Evolutionary conservation across 2,113 vertebrate species (phyloP), one percentile per base, ranked within the genome.

Genomic region (Malurus cyaneus): DNA sequence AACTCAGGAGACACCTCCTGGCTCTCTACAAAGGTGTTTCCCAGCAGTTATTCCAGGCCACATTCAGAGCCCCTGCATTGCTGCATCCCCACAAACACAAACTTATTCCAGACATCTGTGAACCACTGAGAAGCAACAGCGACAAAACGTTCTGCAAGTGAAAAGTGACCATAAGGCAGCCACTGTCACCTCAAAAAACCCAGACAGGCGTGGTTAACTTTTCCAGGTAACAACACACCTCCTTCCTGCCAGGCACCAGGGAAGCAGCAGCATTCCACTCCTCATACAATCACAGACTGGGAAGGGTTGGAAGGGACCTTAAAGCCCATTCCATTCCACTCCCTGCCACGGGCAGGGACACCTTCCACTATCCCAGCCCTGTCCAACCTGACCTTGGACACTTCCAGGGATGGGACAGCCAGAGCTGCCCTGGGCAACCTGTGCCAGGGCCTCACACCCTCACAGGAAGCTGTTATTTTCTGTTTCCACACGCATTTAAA

Each of bases 1-100:
- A 25, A 1, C 11, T 29, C 53, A 6, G 36, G 26, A 86, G 34
- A 60, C 61, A 53, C 67, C 71, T 60, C 62, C 66, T 57, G 86
- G 47, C 44, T 24, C 12, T 4, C 65, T 53, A 3, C 3, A 16
- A 50, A 20, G 67, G 31, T 26, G 29, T 14, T 36, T 19, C 59
- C 41, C 70, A 42, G 57, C 14, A 18, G 18, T 20, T 42, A 14
- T 12, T 65, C 64, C 78, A 36, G 53, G 46, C 47, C 26, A 46
- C 7, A 0, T 1, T 20, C 52, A 1, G 4, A 78, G 81, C 44
- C 52, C 28, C 20, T 8, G 5, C 2, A 4, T 0, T 28, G 32
- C 28, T 11, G 46, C 62, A n/a, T 3, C 3, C 1, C 61, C 50
- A 56, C 6, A 6, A n/a, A 19, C 47, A 10, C 31, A 15, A 46